Percentiles rank a stretch among this genome's conserved stretches.
Conservation (phyloP, 1,140 invertebrate species). For the Phymastichus coffea region DNA sequence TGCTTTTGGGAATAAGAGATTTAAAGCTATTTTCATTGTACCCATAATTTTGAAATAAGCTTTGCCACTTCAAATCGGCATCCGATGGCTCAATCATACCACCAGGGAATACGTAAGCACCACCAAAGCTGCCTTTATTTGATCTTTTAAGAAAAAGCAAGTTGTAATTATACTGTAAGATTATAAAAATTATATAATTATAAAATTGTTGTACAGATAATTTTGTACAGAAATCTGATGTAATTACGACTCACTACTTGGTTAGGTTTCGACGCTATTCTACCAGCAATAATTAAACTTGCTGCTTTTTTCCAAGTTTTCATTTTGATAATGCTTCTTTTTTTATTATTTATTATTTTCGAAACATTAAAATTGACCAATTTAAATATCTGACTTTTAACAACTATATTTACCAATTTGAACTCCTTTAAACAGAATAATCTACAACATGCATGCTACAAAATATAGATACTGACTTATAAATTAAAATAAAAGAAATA, state of each 20-base stretch:
- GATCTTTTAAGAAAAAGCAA: conserved; percentile 68
- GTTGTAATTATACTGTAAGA: conserved; percentile 55
- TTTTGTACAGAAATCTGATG: too few relatives aligned
- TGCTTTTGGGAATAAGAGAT: conserved; percentile 31
- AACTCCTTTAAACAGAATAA: too few relatives aligned
- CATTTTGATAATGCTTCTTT: conserved; percentile 39
- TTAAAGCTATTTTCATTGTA: conserved; percentile 55
- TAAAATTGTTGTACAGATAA: too few relatives aligned
- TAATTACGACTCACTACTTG: too few relatives aligned
- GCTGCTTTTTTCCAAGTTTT: conserved; percentile 51
- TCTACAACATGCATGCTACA: too few relatives aligned
- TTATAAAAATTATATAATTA: too few relatives aligned
- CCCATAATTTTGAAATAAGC: conserved; percentile 64
- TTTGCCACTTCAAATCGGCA: conserved; percentile 68
- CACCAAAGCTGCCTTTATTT: conserved; percentile 66
- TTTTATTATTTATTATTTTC: too few relatives aligned
- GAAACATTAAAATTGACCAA: too few relatives aligned
- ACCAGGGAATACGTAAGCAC: conserved; percentile 80
- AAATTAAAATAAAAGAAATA: too few relatives aligned
- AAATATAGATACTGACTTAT: too few relatives aligned
- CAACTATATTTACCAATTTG: too few relatives aligned
- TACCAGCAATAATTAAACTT: conserved; percentile 50
- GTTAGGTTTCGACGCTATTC: conserved; percentile 33
- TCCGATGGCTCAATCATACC: conserved; percentile 71
- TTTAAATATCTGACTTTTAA: too few relatives aligned